phyloP scores from a whole-genome alignment of 2,797 vertebrate genomes.

The Pangasius djambal region DNA sequence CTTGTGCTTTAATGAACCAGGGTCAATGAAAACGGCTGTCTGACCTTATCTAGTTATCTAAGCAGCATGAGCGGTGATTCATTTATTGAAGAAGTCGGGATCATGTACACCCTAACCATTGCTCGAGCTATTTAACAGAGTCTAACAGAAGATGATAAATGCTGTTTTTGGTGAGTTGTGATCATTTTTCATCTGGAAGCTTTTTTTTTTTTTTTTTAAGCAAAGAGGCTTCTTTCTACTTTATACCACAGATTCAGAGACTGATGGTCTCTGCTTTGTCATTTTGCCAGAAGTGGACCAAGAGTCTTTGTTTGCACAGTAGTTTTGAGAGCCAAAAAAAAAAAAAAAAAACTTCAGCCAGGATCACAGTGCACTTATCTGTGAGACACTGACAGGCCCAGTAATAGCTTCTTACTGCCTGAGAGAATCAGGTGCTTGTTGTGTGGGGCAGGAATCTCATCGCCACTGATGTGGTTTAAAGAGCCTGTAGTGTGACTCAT shows the following conservation, averaged over 20 bases:
- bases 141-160: too few species aligned
- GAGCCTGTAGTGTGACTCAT: conserved; percentile 21
- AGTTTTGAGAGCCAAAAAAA: not conserved
- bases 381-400: conserved; percentile 21
- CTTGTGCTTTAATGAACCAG: not conserved
- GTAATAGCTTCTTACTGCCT: conserved; percentile 25
- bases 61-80: not conserved
- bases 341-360: conserved; percentile 1
- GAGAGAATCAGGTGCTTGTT: conserved; percentile 49
- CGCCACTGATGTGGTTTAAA: conserved; percentile 46
- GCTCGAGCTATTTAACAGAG: not conserved
- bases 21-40: not conserved
- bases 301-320: conserved; percentile 31
- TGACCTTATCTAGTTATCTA: not conserved
- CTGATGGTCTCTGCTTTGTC: not conserved
- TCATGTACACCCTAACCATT: too few species aligned
- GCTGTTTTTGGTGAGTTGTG: not conserved
- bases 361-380: conserved; percentile 24
- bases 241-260: not conserved
- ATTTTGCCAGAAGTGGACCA: conserved; percentile 16
- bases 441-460: conserved; percentile 20
- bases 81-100: not conserved
- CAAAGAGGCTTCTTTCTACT: not conserved
- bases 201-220: not conserved
- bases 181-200: not conserved